Evolutionary conservation across 2,888 invertebrate species (phyloP).

Genomic region (Entomobrya multifasciata): DNA sequence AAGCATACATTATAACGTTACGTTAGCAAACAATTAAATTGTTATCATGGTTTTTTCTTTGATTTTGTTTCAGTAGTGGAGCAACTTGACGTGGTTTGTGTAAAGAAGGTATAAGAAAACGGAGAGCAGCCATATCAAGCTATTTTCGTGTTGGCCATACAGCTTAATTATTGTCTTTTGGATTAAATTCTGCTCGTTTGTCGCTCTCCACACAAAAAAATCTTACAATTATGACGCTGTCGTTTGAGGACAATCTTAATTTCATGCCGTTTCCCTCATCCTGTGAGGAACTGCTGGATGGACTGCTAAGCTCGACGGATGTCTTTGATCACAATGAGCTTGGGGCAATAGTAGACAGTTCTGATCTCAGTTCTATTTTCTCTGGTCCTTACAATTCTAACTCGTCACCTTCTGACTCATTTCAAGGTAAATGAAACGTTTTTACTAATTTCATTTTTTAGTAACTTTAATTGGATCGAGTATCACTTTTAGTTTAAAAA

Average conservation of each 20-base stretch:
- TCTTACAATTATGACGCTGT: slow-evolving; percentile 37
- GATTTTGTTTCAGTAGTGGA: slow-evolving; percentile 30
- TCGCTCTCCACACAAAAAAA: neutral
- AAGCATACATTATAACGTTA: neutral
- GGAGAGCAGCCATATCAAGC: neutral
- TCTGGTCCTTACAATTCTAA: slow-evolving; percentile 38
- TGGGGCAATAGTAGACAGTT: slow-evolving; percentile 54
- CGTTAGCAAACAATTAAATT: neutral
- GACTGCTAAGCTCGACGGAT: neutral
- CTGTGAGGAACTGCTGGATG: slow-evolving; percentile 36
- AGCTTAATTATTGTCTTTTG: neutral
- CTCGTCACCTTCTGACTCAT: slow-evolving; percentile 55
- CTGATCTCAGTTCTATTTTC: slow-evolving; percentile 50
- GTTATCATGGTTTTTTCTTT: neutral
- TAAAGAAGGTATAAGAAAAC: neutral
- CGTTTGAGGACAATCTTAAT: slow-evolving; percentile 25
- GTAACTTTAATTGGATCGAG: neutral
- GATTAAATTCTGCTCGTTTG: neutral
- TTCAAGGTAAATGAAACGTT: slow-evolving; percentile 51
- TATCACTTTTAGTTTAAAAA: too few relatives aligned
- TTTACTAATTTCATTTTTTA: neutral
- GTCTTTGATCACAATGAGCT: slow-evolving; percentile 52
- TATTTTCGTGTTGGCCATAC: neutral
- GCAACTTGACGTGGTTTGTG: slow-evolving; percentile 19
- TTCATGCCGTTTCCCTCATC: slow-evolving; percentile 9